Base-by-base conservation (phyloP, 2,888 invertebrate species). In the Eupithecia subumbrata region DNA sequence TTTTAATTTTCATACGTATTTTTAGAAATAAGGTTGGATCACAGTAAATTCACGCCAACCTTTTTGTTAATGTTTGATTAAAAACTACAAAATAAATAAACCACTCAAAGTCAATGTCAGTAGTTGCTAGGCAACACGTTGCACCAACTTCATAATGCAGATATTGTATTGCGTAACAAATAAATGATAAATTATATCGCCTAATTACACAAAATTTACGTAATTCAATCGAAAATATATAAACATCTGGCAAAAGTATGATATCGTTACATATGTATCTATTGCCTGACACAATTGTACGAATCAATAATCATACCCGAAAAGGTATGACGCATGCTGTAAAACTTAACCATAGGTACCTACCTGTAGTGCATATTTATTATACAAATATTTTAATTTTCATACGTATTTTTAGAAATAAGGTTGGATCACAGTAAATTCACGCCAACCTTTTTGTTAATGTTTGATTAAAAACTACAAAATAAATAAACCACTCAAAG, bases 91-190 rank as follows among this genome's bases (percentile, higher is more conserved):
- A 45, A 66, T 56, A 14, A 60, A 60, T 60, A 37, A 66, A 48
- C 25, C 48, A 16, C 16, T 37, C 52, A 67, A 68, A 43, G 43
- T 45, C 68, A 45, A 43, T 71, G 66, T 40, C 66, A 67, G 72
- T 77, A 78, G 92, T 93, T 93, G 91, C 94, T 88, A 86, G 83
- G 93, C 90, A 92, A 93, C 93, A 85, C 85, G 88, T 86, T 92
- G 91, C 92, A 90, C 87, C 86, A 90, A 88, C 87, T 87, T 91
- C 91, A 90, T 86, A 86, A 87, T 82, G 81, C 81, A 82, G 81
- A 84, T 87, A 85, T 83, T 77, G 74, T 82, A 80, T 82, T 82
- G 80, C 84, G 81, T 82, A 83, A 81, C 79, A 75, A 81, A 37
- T 34, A 73, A 52, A 56, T 22, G 0, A 66, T n/a, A 30, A 34